These are phyloP conservation scores for Tympanoctomys barrerae DNA, from an alignment of 2,797 vertebrate species.

Conservation along the genomic window DNA sequence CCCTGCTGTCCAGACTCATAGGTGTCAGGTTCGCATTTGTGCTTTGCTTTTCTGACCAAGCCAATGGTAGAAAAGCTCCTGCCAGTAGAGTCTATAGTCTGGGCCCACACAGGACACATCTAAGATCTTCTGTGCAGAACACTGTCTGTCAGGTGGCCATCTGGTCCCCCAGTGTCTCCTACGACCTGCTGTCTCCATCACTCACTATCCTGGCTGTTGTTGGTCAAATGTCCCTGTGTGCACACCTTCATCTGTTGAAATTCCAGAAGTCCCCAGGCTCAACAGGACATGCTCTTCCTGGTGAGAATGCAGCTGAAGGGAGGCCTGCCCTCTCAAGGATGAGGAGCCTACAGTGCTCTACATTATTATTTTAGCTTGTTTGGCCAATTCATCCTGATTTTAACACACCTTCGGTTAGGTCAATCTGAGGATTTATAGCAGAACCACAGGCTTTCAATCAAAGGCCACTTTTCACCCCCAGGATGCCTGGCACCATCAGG, in stretches of 20 bases:
- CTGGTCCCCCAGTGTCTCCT: not conserved
- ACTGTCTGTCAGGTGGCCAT: not conserved
- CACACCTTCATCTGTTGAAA: not conserved
- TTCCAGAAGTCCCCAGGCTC: not conserved
- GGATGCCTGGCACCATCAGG: not conserved
- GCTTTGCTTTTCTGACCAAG: not conserved
- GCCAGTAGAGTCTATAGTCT: not conserved
- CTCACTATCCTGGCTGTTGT: not conserved
- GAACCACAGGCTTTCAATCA: not conserved
- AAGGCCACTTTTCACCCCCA: not conserved
- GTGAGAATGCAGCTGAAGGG: not conserved
- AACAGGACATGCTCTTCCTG: not conserved
- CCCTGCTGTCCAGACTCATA: not conserved
- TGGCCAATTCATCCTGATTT: not conserved
- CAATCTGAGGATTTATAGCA: not conserved
- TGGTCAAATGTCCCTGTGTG: not conserved
- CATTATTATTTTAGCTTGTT: not conserved
- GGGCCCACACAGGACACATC: not conserved
- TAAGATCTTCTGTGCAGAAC: not conserved
- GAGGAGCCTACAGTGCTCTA: not conserved
- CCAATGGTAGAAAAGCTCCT: not conserved
- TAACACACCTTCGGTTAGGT: not conserved
- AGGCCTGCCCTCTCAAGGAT: not conserved
- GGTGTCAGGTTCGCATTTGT: not conserved
- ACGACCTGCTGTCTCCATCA: not conserved